Conservation (phyloP, 2,113 vertebrate species). For the Oreocharis arfaki region DNA sequence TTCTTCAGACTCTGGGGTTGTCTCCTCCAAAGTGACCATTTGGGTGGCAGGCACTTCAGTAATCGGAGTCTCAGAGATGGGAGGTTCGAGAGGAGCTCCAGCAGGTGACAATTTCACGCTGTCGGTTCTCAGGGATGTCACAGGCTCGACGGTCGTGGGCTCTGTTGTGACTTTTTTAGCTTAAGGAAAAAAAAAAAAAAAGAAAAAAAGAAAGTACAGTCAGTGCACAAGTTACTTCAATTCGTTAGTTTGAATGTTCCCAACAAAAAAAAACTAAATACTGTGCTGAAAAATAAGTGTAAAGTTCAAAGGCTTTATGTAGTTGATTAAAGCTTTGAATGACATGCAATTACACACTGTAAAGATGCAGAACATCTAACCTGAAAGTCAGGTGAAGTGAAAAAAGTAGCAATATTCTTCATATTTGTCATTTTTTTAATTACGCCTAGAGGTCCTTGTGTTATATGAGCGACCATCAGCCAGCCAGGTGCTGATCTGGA, state of each 20-base stretch:
- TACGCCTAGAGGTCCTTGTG: neutral
- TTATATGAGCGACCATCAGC: neutral
- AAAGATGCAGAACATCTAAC: neutral
- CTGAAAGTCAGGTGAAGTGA: neutral
- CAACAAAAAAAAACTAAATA: neutral
- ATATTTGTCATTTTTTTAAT: neutral
- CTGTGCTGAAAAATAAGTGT: neutral
- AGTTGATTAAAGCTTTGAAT: neutral
- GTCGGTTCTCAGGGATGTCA: constrained; percentile 65
- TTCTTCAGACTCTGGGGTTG: constrained; percentile 47
- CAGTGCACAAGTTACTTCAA: neutral
- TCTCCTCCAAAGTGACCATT: constrained; percentile 37
- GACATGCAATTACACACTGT: neutral
- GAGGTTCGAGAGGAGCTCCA: constrained; percentile 31
- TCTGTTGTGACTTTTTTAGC: constrained; percentile 74
- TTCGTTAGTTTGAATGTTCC: neutral
- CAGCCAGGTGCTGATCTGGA: neutral
- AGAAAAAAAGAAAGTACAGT: neutral
- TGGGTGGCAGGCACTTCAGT: constrained; percentile 43
- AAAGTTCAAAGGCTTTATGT: neutral
- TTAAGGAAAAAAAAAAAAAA: constrained; percentile 38
- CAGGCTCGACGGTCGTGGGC: constrained; percentile 62
- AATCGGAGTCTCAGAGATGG: neutral
- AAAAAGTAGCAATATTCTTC: neutral
- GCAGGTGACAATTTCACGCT: constrained; percentile 21